A percentile compares a stretch with the other conserved stretches of the same genome.
Conservation (phyloP, 2,113 vertebrate genomes). For the Nyctibius bracteatus region DNA sequence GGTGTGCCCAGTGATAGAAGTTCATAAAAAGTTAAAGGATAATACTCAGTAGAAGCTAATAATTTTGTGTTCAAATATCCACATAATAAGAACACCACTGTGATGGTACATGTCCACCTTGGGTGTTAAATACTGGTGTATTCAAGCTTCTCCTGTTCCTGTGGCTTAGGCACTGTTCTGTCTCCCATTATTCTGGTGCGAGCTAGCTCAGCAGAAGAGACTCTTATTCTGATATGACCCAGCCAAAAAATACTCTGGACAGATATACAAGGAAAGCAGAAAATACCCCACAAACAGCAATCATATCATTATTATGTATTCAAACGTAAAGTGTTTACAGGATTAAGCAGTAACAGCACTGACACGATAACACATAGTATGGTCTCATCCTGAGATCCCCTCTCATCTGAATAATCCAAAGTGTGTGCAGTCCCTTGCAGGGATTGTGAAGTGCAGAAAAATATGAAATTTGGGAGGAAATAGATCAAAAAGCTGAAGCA, state of each 20-base stretch:
- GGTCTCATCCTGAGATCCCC: neutral
- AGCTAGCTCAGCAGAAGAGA: neutral
- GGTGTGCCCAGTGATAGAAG: slow-evolving; percentile 48
- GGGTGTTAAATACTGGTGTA: neutral
- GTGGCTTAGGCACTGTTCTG: neutral
- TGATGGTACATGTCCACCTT: slow-evolving; percentile 29
- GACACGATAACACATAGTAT: neutral
- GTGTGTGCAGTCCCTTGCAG: neutral
- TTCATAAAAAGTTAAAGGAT: slow-evolving; percentile 57
- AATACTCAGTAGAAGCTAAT: slow-evolving; percentile 58
- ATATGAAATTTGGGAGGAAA: neutral
- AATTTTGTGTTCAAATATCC: slow-evolving; percentile 65
- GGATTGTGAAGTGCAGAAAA: neutral
- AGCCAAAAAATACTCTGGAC: neutral
- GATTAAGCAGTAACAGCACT: neutral
- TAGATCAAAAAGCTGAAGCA: neutral
- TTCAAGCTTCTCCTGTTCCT: neutral
- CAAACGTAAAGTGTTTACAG: neutral
- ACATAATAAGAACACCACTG: slow-evolving; percentile 38
- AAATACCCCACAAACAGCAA: neutral
- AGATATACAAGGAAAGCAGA: neutral
- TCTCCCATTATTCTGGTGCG: neutral
- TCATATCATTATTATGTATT: neutral
- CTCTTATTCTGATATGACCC: neutral
- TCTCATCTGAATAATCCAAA: neutral